A percentile compares a stretch with the other conserved stretches of the same genome.
These are phyloP conservation scores for Tapera naevia DNA, from an alignment of 2,797 vertebrate species.

Conservation along the genomic window DNA sequence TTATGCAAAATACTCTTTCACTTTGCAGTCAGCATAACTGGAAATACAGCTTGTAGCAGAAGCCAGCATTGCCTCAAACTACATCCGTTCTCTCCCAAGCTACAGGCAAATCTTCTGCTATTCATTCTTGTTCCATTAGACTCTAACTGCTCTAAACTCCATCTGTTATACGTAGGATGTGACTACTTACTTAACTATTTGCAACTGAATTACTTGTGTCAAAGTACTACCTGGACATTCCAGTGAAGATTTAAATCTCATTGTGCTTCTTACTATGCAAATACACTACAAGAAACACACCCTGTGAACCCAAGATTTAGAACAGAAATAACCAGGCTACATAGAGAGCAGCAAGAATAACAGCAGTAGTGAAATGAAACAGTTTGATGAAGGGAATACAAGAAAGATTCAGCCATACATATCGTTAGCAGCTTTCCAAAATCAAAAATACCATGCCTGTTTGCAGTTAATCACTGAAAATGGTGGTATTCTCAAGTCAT, in stretches of 20 bases:
- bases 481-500: neutral
- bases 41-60: constrained; percentile 1
- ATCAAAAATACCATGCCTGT: neutral
- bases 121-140: neutral
- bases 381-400: neutral
- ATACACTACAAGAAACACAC: neutral
- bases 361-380: neutral
- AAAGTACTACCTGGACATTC: neutral
- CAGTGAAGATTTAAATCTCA: neutral
- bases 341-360: neutral
- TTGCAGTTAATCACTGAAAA: neutral
- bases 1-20: constrained; percentile 36
- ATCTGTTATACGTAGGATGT: neutral
- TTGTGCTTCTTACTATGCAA: neutral
- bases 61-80: neutral
- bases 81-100: neutral
- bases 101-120: constrained; percentile 7
- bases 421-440: neutral
- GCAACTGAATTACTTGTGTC: neutral
- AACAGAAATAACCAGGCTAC: neutral
- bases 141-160: neutral
- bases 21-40: constrained; percentile 5
- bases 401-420: neutral
- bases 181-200: neutral
- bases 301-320: neutral